phyloP scores from a whole-genome alignment of 2,888 invertebrate species.

The Caenorhabditis wallacei region DNA sequence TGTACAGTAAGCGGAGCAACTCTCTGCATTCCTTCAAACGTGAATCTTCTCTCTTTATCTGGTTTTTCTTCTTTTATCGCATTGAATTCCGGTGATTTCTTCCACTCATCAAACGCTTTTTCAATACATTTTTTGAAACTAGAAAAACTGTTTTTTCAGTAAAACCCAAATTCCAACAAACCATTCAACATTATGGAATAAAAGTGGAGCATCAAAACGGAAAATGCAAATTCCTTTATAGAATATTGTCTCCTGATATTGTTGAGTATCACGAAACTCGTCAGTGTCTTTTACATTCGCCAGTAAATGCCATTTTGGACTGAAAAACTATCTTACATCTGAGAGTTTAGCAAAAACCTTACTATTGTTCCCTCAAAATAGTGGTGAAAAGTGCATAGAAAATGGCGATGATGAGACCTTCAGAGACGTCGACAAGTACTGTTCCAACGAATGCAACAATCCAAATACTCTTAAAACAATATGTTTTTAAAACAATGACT shows the following conservation, averaged over 20 bases:
- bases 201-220: constrained; percentile 85
- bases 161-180: not conserved
- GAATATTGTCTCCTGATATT: constrained; percentile 70
- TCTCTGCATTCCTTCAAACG: constrained; percentile 10
- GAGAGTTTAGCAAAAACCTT: not conserved
- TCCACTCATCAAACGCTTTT: constrained; percentile 70
- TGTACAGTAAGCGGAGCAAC: constrained; percentile 24
- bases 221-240: constrained; percentile 84
- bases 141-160: not conserved
- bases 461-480: constrained; percentile 80
- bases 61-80: constrained; percentile 51
- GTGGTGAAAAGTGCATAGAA: constrained; percentile 83
- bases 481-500: not conserved
- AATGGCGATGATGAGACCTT: constrained; percentile 80
- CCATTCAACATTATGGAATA: constrained; percentile 85
- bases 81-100: constrained; percentile 70
- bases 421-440: constrained; percentile 81
- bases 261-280: constrained; percentile 79
- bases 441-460: constrained; percentile 82
- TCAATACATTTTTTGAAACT: constrained; percentile 69
- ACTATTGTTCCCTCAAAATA: constrained; percentile 82
- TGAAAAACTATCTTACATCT: too few relatives aligned
- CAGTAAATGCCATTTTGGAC: constrained; percentile 81
- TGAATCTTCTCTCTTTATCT: not conserved
- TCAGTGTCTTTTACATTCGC: constrained; percentile 77